Conservation (phyloP, 2,113 vertebrate species). For the Orientallactaga bullata region DNA sequence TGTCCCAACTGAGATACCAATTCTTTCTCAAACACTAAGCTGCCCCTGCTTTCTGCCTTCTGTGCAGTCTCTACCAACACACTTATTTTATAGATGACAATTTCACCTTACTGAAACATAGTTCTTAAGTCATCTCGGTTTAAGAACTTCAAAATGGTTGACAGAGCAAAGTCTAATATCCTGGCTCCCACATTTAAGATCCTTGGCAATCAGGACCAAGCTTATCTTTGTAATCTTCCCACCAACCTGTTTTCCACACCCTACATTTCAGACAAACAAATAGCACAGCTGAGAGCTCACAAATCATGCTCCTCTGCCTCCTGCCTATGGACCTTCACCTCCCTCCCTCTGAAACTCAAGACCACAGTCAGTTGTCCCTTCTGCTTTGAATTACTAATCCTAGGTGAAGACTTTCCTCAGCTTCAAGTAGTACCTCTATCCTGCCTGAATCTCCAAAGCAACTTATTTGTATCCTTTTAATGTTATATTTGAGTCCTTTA, state of each 20-base stretch:
- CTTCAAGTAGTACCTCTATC: neutral
- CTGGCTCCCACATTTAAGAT: neutral
- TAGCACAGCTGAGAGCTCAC: neutral
- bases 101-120: neutral
- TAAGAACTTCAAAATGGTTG: neutral
- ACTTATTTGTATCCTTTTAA: neutral
- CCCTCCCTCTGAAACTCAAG: neutral
- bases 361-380: neutral
- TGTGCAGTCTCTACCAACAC: neutral
- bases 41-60: neutral
- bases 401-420: neutral
- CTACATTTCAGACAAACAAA: neutral
- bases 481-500: neutral
- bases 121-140: neutral
- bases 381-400: neutral
- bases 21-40: neutral
- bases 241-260: neutral
- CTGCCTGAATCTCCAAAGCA: conserved; percentile 18
- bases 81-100: neutral
- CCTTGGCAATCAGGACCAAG: neutral
- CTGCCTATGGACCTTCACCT: neutral
- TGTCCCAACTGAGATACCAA: neutral
- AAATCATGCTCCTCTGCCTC: neutral
- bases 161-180: neutral
- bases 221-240: neutral